Percentiles rank a stretch among this genome's conserved stretches.
phyloP scores from a whole-genome alignment of 1,140 invertebrate species.

The Drosophila nasuta region DNA sequence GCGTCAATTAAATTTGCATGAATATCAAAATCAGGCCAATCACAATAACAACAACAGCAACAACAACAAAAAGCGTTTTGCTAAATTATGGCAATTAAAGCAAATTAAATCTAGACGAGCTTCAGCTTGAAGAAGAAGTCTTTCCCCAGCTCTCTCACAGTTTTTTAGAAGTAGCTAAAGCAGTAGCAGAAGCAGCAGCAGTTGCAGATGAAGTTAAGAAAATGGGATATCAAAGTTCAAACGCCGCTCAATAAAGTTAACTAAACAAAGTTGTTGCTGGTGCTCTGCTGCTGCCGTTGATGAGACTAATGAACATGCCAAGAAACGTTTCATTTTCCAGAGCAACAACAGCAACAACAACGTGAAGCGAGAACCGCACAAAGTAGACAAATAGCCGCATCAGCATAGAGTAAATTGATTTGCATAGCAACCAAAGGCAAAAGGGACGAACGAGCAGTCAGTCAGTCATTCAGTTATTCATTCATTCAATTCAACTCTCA shows the following conservation, averaged over 20 bases:
- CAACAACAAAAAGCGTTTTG: constrained; percentile 29
- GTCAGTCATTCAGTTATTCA: not conserved
- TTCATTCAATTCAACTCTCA: too few species aligned
- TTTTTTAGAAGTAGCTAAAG: constrained; percentile 30
- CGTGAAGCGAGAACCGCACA: constrained; percentile 11
- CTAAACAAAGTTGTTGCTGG: constrained; percentile 58
- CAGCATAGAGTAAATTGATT: constrained; percentile 64
- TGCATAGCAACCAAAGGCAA: constrained; percentile 71
- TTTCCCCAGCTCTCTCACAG: not conserved
- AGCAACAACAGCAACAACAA: constrained; percentile 3
- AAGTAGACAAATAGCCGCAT: constrained; percentile 51
- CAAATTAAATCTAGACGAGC: constrained; percentile 39
- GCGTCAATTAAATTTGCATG: constrained; percentile 68
- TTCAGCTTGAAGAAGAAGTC: not conserved
- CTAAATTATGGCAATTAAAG: constrained; percentile 61
- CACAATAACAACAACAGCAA: constrained; percentile 20
- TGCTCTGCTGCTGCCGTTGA: constrained; percentile 26
- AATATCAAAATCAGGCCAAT: constrained; percentile 47
- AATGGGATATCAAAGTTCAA: constrained; percentile 76
- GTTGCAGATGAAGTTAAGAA: constrained; percentile 46
- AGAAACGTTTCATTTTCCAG: constrained; percentile 36
- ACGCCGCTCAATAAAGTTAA: constrained; percentile 71
- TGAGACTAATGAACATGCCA: constrained; percentile 71
- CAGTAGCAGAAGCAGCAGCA: constrained; percentile 33
- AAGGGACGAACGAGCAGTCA: constrained; percentile 4